Evolutionary conservation across 2,888 invertebrate species (phyloP).

Genomic region (Didymodactylos carnosus): DNA sequence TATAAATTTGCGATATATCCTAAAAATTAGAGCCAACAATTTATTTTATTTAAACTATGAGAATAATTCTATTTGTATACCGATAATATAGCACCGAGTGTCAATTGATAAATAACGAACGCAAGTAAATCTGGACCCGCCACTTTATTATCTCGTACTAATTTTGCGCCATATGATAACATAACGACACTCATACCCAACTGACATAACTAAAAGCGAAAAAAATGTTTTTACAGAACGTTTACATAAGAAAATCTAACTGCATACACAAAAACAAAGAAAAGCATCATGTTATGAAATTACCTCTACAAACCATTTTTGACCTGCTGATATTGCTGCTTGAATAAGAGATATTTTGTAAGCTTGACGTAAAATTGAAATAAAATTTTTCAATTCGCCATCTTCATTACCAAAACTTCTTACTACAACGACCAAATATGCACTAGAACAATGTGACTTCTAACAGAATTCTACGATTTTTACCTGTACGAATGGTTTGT

Average conservation of each 20-base stretch:
- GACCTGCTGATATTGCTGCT: background rate
- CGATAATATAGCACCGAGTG: conserved; percentile 25
- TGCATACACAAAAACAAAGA: no score
- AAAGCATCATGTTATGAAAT: no score
- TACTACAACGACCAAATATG: no score
- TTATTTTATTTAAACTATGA: no score
- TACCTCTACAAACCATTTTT: background rate
- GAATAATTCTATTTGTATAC: background rate
- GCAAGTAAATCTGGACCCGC: conserved; percentile 30
- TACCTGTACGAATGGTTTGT: conserved; percentile 32
- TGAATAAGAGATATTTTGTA: background rate
- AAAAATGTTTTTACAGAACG: conserved; percentile 28
- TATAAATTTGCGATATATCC: conserved; percentile 30
- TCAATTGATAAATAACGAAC: conserved; percentile 35
- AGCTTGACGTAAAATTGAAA: background rate
- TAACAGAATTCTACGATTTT: no score
- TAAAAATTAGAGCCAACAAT: conserved; percentile 16
- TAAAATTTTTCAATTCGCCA: conserved; percentile 21
- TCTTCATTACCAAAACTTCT: conserved; percentile 34
- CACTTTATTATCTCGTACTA: conserved; percentile 27
- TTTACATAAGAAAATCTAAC: no score
- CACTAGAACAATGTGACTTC: no score
- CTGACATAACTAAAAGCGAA: conserved; percentile 21
- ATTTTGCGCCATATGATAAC: conserved; percentile 23
- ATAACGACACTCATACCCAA: conserved; percentile 10